Base-by-base conservation (phyloP, 2,888 invertebrate species). In the Cheilosia urbana region DNA sequence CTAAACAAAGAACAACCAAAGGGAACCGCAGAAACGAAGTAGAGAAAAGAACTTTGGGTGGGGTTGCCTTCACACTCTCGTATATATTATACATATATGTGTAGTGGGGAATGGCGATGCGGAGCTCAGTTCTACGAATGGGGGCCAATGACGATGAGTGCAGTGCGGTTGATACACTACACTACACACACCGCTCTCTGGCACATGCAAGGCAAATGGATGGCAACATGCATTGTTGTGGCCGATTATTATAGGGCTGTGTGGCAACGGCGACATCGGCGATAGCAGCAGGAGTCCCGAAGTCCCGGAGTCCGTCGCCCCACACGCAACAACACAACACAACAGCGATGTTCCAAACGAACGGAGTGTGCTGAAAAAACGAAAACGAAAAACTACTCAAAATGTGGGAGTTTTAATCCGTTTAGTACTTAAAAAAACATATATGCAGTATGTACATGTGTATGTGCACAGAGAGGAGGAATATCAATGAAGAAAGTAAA, bases 191-290 rank as follows among this genome's bases (percentile, higher is more conserved):
- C 47, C 53, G 37, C 79, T 75, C 62, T 63, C 30, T 57, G 62
- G 62, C 55, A 72, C 71, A 66, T 60, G 58, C 37, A 62, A 78
- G 68, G 68, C 80, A 81, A 81, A 85, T 77, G 58, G 51, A 65
- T 37, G 81, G 68, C 81, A 76, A 73, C 85, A 81, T 81, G 85
- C 72, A 85, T 85, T 85, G 80, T 85, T 85, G 80, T 85, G 76
- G 84, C 60, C 84, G 80, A 76, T 85, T 80, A 76, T 85, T 80
- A 63, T 77, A 68, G 62, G 62, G 76, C 58, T 85, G 76, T 30
- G 30, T 68, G 85, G 76, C 53, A 51, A 69, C 34, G 49, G 21
- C 53, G 51, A 51, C 51, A 53, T 27, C 19, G 53, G 47, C 66
- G 37, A 34, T 30, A 37, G 17, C 69, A 69, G 71, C 79, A 75